phyloP scores from a whole-genome alignment of 2,888 invertebrate genomes.

The Micropterix aruncella region DNA sequence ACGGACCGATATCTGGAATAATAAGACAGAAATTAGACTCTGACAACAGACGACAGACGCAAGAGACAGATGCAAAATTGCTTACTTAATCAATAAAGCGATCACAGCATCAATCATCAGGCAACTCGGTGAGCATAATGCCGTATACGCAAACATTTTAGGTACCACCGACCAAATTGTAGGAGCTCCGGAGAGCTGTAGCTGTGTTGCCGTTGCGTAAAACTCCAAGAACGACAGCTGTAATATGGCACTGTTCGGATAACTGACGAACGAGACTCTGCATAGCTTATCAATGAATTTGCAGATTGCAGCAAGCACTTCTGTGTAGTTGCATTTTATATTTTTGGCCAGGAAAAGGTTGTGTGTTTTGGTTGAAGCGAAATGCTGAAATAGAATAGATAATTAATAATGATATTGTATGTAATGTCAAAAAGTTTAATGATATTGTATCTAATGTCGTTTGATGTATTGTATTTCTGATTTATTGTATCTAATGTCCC shows the following conservation, averaged over 20 bases:
- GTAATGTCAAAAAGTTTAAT: neutral
- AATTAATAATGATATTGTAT: neutral
- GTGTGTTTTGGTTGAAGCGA: conserved; percentile 6
- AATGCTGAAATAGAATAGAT: conserved; percentile 7
- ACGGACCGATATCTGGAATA: conserved; percentile 9
- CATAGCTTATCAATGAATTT: conserved; percentile 10
- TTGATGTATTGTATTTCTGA: too few species aligned
- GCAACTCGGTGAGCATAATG: conserved; percentile 8
- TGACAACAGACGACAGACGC: neutral
- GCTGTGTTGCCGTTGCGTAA: conserved; percentile 7
- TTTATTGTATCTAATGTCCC: too few species aligned
- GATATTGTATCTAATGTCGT: too few species aligned
- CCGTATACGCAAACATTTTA: conserved; percentile 7
- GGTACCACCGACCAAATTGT: conserved; percentile 9
- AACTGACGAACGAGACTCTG: conserved; percentile 6
- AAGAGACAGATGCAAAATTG: neutral
- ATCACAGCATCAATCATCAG: conserved; percentile 9
- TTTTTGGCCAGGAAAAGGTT: conserved; percentile 7
- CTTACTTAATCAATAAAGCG: conserved; percentile 9
- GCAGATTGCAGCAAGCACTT: conserved; percentile 7
- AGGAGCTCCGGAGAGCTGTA: conserved; percentile 6
- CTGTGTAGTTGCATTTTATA: conserved; percentile 5
- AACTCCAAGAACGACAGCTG: conserved; percentile 8
- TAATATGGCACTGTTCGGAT: conserved; percentile 6
- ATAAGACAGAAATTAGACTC: too few species aligned